phyloP scores from a whole-genome alignment of 2,113 vertebrate genomes.

The Passer domesticus region DNA sequence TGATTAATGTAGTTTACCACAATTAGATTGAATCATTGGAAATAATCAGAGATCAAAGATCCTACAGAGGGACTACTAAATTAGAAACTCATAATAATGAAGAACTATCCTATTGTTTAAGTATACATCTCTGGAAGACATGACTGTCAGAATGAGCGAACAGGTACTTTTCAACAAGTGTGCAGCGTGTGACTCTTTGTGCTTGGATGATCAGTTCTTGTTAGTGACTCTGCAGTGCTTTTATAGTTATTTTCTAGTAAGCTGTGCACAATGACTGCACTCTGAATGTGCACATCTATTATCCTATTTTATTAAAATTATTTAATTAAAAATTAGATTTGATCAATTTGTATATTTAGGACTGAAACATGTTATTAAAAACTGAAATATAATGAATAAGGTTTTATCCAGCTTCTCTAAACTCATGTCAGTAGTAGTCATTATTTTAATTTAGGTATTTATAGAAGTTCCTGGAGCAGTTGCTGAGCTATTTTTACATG shows the following conservation, averaged over 20 bases:
- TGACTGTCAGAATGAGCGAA: background rate
- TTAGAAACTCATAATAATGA: background rate
- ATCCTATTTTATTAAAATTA: background rate
- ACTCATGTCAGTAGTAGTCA: background rate
- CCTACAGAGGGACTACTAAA: background rate
- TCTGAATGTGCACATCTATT: background rate
- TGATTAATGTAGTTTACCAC: background rate
- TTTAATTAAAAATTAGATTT: background rate
- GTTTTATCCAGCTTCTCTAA: background rate
- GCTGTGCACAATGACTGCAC: background rate
- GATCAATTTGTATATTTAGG: background rate
- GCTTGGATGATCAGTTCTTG: background rate
- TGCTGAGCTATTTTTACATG: background rate
- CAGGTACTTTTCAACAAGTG: background rate
- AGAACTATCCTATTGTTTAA: background rate
- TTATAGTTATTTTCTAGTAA: background rate
- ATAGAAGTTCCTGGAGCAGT: background rate
- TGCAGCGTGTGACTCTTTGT: background rate
- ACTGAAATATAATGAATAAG: background rate
- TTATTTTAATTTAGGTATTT: background rate
- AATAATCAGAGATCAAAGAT: background rate
- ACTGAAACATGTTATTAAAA: background rate
- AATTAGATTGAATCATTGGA: background rate
- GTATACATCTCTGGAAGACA: background rate
- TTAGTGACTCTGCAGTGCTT: background rate